These are phyloP conservation scores for Eospalax fontanierii DNA, from an alignment of 2,797 vertebrate species.

Conservation along the genomic window DNA sequence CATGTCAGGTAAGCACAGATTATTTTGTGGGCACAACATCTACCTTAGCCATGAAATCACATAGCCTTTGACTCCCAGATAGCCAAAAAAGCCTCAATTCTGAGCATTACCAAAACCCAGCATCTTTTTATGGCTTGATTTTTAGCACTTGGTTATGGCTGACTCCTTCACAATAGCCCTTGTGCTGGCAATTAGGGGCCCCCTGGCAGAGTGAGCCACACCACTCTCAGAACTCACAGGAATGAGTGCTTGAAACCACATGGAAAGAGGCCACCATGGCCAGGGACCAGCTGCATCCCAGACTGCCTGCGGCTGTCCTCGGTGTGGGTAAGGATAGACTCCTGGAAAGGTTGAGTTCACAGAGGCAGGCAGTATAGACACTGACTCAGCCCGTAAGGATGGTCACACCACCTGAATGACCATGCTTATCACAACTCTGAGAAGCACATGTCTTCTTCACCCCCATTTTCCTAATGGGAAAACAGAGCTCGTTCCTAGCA, in stretches of 20 bases:
- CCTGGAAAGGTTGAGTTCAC: neutral
- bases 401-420: neutral
- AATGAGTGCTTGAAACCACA: slow-evolving; percentile 32
- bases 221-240: slow-evolving; percentile 22
- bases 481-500: neutral
- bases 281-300: neutral
- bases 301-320: neutral
- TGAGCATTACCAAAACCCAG: slow-evolving; percentile 9
- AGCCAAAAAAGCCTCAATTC: neutral
- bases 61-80: neutral
- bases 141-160: slow-evolving; percentile 19
- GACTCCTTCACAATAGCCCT: slow-evolving; percentile 19
- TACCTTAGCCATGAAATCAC: too few species aligned
- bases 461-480: neutral
- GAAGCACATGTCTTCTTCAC: neutral
- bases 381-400: neutral
- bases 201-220: neutral
- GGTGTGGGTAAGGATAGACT: neutral
- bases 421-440: neutral
- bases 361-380: neutral
- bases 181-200: slow-evolving; percentile 53
- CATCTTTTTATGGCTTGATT: neutral
- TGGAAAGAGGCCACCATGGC: too few species aligned
- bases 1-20: neutral
- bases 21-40: neutral